Evolutionary conservation across 2,888 invertebrate genomes (phyloP), one percentile per base, ranked within the genome.

Genomic region (Patella pellucida): DNA sequence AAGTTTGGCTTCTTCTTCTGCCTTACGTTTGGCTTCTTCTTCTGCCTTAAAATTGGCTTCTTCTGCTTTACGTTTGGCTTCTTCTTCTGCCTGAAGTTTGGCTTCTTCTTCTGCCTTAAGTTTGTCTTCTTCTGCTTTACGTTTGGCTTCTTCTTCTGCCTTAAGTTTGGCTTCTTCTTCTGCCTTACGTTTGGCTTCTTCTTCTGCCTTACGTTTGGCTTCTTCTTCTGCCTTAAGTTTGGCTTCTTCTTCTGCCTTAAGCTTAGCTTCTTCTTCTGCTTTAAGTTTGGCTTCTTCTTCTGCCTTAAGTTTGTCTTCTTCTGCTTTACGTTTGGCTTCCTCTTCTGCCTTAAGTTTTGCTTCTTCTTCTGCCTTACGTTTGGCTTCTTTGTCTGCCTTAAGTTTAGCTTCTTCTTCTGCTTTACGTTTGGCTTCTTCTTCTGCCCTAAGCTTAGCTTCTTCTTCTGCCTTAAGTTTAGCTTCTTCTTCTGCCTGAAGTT

Each of bases 401-500:
- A 68, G 62, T 69, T 72, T 62, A 0, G 16, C n/a, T 62, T 62
- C 62, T 23, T 62, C 62, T 19, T 62, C 50, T 51, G 67, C 7
- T 16, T 7, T 52, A 51, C 16, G 71, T n/a, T 51, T 56, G 7
- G 52, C 23, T 70, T 56, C 69, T n/a, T 41, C 75, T 50, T 27
- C 7, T 14, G 56, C 19, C 3, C 1, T 19, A n/a, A 1, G 16
- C n/a, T 12, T 11, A 19, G 62, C 68, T 14, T 69, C 73, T 69
- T 16, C 52, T 23, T 52, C 31, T 23, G 69, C 51, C 0, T 72
- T 72, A n/a, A 27, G 70, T 51, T 27, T 68, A 14, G 54, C 5
- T 41, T 76, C 73, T 11, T 71, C 71, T 68, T 54, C 52, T 50
- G 73, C 67, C 16, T 52, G 27, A 12, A 50, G 62, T 23, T n/a